Base-by-base conservation (phyloP, 2,113 vertebrate genomes). In the Indicator indicator region DNA sequence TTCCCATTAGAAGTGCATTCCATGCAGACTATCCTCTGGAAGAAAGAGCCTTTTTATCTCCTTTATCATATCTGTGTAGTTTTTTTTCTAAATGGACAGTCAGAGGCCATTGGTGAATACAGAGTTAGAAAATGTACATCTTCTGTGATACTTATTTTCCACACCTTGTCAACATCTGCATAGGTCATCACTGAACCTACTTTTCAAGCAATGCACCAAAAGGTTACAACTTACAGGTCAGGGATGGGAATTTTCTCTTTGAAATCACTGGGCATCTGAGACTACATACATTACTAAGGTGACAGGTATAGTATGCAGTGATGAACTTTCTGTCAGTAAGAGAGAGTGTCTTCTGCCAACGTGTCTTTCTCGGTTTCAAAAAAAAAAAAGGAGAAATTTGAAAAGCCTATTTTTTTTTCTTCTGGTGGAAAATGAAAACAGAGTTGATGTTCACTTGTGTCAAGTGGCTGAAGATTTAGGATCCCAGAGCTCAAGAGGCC, bases 381-480 rank as follows among this genome's bases (percentile, higher is more conserved):
- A 52, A 52, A 52, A 44, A 70, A 44, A 74, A 63, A 88, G 55
- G 1, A 7, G 76, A 87, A 42, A 38, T 64, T 65, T 30, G 9
- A 81, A 55, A 36, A 18, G 4, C 13, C 14, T n/a, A 4, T 44
- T 30, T 46, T 62, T 67, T 71, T 52, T 67, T 71, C 26, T 16
- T 67, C 28, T 30, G 40, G 30, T 67, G 36, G 58, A 88, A 93
- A 92, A 91, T 65, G 44, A 77, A 81, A 95, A 78, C 20, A 70
- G 71, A 85, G 79, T 82, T 78, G 79, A 60, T 83, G 54, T 83
- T 96, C 71, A 38, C 67, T 86, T 23, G 44, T 83, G 80, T 94
- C 92, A 92, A 77, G 40, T 42, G 26, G 70, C 24, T 83, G 79
- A 83, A 96, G 86, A 96, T 97, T 96, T 96, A 96, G 74, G n/a